These are phyloP conservation scores for Sebastiscus albofasciatus DNA, from an alignment of 2,797 vertebrate genomes.

Conservation along the genomic window DNA sequence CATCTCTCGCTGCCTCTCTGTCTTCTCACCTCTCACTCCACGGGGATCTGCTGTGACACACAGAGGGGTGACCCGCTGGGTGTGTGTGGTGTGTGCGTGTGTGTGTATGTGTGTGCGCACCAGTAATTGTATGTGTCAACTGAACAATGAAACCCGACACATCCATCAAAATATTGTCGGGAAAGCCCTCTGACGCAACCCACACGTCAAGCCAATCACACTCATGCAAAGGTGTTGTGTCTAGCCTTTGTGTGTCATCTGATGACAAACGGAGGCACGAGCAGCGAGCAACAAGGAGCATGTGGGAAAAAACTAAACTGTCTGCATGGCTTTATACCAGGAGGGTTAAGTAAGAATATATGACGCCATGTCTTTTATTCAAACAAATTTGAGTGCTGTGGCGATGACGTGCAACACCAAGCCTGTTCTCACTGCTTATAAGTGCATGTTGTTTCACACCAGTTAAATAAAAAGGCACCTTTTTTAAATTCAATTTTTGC, in stretches of 20 bases:
- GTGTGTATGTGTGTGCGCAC: background rate
- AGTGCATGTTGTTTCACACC: background rate
- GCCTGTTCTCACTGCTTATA: background rate
- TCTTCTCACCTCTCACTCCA: slow-evolving; percentile 23
- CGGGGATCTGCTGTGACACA: slow-evolving; percentile 11
- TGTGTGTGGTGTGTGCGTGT: slow-evolving; percentile 1
- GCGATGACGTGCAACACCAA: background rate
- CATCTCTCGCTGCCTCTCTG: slow-evolving; percentile 2
- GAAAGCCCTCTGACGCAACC: slow-evolving; percentile 46
- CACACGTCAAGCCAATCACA: slow-evolving; percentile 38
- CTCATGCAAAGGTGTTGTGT: slow-evolving; percentile 35
- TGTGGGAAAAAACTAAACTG: background rate
- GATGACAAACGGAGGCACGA: slow-evolving; percentile 42
- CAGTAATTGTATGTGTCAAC: slow-evolving; percentile 29
- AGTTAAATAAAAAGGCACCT: background rate
- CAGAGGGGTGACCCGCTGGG: slow-evolving; percentile 13
- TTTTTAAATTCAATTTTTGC: background rate
- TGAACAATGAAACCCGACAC: slow-evolving; percentile 56
- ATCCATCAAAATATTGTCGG: slow-evolving; percentile 55
- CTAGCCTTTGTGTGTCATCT: slow-evolving; percentile 32
- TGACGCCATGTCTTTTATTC: background rate
- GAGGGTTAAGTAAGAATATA: background rate
- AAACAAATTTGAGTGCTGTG: background rate
- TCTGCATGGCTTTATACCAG: background rate
- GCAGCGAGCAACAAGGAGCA: background rate